Conservation (phyloP, 23 tunicate genomes). For the Corella eumyota region DNA sequence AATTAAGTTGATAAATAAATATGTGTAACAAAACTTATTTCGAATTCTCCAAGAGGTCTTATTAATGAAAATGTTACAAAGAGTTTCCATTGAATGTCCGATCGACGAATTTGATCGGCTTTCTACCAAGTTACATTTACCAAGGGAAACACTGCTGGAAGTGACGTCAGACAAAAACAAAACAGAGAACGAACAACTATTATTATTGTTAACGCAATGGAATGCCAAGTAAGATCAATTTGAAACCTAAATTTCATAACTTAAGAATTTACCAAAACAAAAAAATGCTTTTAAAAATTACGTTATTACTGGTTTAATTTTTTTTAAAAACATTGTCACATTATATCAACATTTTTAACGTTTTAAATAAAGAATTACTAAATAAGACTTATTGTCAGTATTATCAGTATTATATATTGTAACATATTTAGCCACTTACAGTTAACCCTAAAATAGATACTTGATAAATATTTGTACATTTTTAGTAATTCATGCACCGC, state of each 20-base stretch:
- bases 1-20: too few relatives aligned
- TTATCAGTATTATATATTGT: too few relatives aligned
- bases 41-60: constrained; percentile 9
- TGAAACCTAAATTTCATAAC: constrained; percentile 2
- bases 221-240: constrained; percentile 7
- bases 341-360: not conserved
- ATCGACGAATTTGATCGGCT: constrained; percentile 33
- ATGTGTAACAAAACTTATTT: too few relatives aligned
- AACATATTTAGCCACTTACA: too few relatives aligned
- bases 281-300: too few relatives aligned
- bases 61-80: constrained; percentile 25
- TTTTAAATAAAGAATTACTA: too few relatives aligned
- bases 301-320: not conserved
- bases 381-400: too few relatives aligned
- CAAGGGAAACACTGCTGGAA: constrained; percentile 6
- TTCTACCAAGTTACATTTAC: constrained; percentile 23
- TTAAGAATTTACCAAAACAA: too few relatives aligned
- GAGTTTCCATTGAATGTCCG: constrained; percentile 11
- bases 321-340: not conserved
- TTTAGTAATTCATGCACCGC: constrained; percentile 13
- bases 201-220: constrained; percentile 16
- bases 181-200: constrained; percentile 34
- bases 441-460: too few relatives aligned
- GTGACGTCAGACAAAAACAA: constrained; percentile 11
- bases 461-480: too few relatives aligned